Evolutionary conservation across 2,113 vertebrate genomes (phyloP).

Genomic region (Microtus ochrogaster): DNA sequence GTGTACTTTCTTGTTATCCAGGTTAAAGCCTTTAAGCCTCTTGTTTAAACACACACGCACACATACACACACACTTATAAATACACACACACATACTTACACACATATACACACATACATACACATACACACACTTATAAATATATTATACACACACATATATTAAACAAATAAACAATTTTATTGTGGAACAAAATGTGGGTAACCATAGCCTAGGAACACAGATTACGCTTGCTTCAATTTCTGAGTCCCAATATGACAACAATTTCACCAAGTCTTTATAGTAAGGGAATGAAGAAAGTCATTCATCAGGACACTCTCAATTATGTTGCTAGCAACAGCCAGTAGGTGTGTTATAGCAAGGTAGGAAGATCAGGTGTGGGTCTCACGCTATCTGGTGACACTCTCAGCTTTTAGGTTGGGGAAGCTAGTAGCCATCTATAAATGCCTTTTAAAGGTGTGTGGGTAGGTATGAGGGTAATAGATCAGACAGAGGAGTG

Average conservation of each 20-base stretch:
- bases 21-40: not conserved
- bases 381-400: not conserved
- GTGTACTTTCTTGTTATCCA: not conserved
- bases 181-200: not conserved
- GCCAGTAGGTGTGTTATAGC: no score
- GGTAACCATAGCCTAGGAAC: not conserved
- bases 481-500: not conserved
- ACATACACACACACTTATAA: no score
- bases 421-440: not conserved
- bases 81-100: not conserved
- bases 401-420: no score
- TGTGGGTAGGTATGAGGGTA: not conserved
- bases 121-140: not conserved
- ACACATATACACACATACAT: not conserved
- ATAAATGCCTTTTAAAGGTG: not conserved
- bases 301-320: not conserved
- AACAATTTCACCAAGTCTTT: not conserved
- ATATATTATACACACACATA: not conserved
- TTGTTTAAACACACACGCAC: not conserved
- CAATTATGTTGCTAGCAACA: not conserved
- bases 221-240: not conserved
- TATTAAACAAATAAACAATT: not conserved
- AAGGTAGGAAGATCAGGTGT: not conserved
- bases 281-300: not conserved
- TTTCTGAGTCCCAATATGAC: not conserved